phyloP scores from a whole-genome alignment of 2,888 invertebrate genomes.

The Ophion ventricosus region DNA sequence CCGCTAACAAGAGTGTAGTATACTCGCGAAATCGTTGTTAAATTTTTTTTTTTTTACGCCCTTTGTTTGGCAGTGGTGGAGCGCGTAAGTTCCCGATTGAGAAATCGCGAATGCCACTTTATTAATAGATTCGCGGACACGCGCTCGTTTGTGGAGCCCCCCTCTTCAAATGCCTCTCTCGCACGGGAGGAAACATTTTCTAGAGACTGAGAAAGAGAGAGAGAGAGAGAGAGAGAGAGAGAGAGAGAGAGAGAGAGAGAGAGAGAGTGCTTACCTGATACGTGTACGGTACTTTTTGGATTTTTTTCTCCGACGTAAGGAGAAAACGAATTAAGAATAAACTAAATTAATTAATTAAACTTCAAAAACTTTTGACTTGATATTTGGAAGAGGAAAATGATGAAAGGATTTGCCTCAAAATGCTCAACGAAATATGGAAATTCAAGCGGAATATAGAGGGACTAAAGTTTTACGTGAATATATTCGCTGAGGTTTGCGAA shows the following conservation, averaged over 20 bases:
- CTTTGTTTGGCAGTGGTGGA: neutral
- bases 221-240: too few relatives aligned
- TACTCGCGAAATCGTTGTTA: too few relatives aligned
- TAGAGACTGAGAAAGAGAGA: neutral
- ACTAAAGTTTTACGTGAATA: neutral
- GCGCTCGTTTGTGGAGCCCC: neutral
- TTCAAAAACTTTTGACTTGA: neutral
- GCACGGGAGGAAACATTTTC: neutral
- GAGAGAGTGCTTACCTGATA: neutral
- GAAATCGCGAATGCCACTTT: conserved; percentile 49
- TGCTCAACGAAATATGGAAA: neutral
- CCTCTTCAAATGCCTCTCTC: neutral
- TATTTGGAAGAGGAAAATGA: neutral
- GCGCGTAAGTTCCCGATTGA: conserved; percentile 33
- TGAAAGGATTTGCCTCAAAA: neutral
- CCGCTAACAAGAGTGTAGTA: too few relatives aligned
- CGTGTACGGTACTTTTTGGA: neutral
- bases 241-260: neutral
- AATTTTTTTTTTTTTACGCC: neutral
- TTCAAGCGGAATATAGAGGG: neutral
- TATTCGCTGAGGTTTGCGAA: neutral
- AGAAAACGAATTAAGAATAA: neutral
- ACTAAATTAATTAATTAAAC: too few relatives aligned
- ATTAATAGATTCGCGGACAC: conserved; percentile 55
- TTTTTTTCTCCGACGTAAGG: neutral